Evolutionary conservation across 2,113 vertebrate species (phyloP).

Genomic region (Triplophysa dalaica): DNA sequence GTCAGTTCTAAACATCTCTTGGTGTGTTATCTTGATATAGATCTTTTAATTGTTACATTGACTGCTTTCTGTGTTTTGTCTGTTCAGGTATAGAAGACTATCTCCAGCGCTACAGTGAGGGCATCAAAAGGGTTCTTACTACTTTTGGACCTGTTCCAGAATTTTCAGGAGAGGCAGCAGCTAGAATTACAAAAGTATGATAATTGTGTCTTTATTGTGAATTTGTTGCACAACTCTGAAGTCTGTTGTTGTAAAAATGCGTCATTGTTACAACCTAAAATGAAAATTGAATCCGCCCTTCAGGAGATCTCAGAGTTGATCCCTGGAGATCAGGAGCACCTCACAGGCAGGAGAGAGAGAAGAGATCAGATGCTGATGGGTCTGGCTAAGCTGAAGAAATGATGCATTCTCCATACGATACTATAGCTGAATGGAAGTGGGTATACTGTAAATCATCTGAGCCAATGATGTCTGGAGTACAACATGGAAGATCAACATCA

Average conservation of each 20-base stretch:
- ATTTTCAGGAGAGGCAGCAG: slow-evolving; percentile 77
- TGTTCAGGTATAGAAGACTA: slow-evolving; percentile 84
- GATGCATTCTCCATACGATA: slow-evolving; percentile 26
- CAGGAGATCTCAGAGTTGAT: slow-evolving; percentile 84
- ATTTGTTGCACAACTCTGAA: not conserved
- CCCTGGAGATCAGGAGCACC: slow-evolving; percentile 75
- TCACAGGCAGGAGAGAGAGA: slow-evolving; percentile 80
- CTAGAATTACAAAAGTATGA: slow-evolving; percentile 79
- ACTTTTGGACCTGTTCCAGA: slow-evolving; percentile 87
- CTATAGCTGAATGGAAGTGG: not conserved
- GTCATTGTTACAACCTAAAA: not conserved
- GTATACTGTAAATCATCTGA: not conserved
- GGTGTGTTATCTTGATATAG: no score
- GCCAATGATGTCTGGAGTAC: not conserved
- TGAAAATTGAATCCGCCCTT: not conserved
- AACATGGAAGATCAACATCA: not conserved
- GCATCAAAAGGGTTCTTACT: slow-evolving; percentile 79
- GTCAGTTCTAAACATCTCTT: no score
- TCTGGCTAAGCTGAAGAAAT: slow-evolving; percentile 83
- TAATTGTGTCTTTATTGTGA: not conserved
- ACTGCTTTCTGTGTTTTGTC: slow-evolving; percentile 2
- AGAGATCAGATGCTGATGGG: slow-evolving; percentile 83
- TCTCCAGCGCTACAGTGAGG: slow-evolving; percentile 81
- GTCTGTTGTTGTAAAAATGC: not conserved
- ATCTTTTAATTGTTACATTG: not conserved